Percentiles rank a stretch among this genome's conserved stretches.
These are phyloP conservation scores for Colius striatus DNA, from an alignment of 2,113 vertebrate genomes.

Conservation along the genomic window DNA sequence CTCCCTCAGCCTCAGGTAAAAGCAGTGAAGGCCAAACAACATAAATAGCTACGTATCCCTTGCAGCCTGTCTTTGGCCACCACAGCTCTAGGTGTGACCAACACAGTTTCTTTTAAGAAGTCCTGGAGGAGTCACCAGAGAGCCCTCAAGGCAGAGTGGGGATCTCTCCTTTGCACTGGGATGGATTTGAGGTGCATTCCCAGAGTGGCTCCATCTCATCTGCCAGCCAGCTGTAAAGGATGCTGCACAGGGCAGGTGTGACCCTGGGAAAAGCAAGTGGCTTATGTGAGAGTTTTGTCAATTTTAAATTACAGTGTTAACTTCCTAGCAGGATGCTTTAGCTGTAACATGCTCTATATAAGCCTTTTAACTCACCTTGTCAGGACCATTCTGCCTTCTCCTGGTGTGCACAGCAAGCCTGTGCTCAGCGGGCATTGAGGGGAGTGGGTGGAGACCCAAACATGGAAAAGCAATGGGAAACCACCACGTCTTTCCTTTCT, in stretches of 20 bases:
- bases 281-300: conserved; percentile 35
- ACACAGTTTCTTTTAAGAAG: neutral
- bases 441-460: conserved; percentile 14
- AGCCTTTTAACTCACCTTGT: conserved; percentile 40
- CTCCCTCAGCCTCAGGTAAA: neutral
- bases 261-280: neutral
- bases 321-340: conserved; percentile 16
- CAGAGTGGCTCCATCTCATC: neutral
- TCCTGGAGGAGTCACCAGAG: neutral
- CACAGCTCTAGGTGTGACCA: neutral
- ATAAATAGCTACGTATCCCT: fast-evolving
- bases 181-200: neutral
- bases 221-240: neutral
- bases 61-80: neutral
- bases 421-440: conserved; percentile 6
- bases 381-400: neutral
- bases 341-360: neutral
- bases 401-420: neutral
- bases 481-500: neutral
- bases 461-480: neutral
- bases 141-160: neutral
- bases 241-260: neutral
- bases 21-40: neutral
- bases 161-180: neutral
- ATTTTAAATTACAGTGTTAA: conserved; percentile 54